Evolutionary conservation across 1,140 invertebrate species (phyloP).

Genomic region (Danaus plexippus): DNA sequence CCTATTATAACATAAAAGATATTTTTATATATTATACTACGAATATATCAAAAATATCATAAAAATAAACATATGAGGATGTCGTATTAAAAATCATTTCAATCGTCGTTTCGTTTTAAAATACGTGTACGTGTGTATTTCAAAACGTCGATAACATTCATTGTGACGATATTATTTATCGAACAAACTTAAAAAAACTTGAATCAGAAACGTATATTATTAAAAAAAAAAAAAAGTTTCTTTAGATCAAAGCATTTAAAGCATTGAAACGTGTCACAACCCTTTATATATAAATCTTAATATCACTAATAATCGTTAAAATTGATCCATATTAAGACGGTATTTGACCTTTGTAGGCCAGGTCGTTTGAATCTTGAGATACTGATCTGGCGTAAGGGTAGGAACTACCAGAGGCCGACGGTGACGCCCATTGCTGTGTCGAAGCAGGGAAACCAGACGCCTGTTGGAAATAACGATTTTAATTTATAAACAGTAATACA

Average conservation of each 20-base stretch:
- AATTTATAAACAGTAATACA: neutral
- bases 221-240: no score
- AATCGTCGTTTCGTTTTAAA: no score
- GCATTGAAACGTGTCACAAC: no score
- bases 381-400: conserved; percentile 75
- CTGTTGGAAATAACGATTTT: conserved; percentile 24
- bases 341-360: conserved; percentile 76
- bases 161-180: no score
- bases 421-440: conserved; percentile 48
- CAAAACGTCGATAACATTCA: no score
- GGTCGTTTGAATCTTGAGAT: conserved; percentile 69
- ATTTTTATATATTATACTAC: conserved; percentile 17
- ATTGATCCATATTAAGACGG: conserved; percentile 32
- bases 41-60: conserved; percentile 23
- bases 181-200: no score
- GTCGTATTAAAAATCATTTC: no score
- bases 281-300: no score
- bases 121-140: no score
- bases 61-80: no score
- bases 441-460: conserved; percentile 42
- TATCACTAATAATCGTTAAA: neutral
- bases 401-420: conserved; percentile 56
- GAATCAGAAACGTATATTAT: no score
- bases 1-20: conserved; percentile 7
- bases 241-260: no score